Conservation (phyloP, 2,888 invertebrate species). For the Hydraecia micacea region DNA sequence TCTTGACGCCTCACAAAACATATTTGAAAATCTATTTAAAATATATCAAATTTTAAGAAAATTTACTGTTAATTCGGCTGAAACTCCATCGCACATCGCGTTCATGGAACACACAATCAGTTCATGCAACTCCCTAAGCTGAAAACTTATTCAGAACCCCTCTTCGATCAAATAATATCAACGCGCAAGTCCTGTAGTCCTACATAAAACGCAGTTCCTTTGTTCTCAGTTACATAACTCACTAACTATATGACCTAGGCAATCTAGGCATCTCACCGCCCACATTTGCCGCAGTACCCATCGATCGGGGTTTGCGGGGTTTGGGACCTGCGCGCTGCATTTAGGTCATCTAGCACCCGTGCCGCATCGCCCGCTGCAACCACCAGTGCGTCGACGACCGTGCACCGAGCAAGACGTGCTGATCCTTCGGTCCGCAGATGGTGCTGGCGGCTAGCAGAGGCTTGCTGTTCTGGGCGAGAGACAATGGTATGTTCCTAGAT, state of each 20-base stretch:
- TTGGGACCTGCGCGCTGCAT: conserved; percentile 43
- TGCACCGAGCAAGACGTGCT: conserved; percentile 39
- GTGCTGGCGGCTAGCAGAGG: neutral
- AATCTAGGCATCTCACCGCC: neutral
- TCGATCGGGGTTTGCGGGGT: conserved; percentile 16
- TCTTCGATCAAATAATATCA: neutral
- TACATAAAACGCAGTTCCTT: neutral
- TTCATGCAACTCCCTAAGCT: no score
- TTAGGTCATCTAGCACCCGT: conserved; percentile 3
- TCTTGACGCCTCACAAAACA: no score
- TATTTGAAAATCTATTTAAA: no score
- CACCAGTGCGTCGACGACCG: conserved; percentile 32
- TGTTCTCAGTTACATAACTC: neutral
- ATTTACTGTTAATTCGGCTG: no score
- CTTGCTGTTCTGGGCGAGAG: conserved; percentile 3
- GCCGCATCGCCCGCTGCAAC: conserved; percentile 22
- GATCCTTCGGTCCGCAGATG: neutral
- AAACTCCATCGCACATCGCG: no score
- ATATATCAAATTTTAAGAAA: no score
- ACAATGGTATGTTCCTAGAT: conserved; percentile 22
- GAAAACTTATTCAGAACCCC: neutral
- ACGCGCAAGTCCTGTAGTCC: neutral
- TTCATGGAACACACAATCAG: no score
- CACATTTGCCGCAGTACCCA: conserved; percentile 2
- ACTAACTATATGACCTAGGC: neutral